Evolutionary conservation across 1,140 invertebrate genomes (phyloP).

Genomic region (Euborellia annulipes): DNA sequence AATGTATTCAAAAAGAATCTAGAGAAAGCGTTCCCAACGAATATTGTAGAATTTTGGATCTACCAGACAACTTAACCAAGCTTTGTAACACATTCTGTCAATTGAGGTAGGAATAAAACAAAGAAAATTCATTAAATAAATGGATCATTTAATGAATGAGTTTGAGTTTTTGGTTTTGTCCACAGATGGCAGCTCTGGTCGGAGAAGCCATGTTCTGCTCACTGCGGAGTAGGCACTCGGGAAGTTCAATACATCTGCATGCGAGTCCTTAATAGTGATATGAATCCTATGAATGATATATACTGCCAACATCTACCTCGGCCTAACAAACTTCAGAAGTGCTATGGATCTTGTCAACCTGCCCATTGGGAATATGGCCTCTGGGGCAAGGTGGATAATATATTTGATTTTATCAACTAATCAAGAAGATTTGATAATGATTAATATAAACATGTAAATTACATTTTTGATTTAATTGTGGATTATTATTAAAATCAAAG

Average conservation of each 20-base stretch:
- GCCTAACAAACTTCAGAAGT: conserved; percentile 36
- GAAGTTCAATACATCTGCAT: conserved; percentile 33
- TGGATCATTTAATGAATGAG: background rate
- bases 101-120: no score
- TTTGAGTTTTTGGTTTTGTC: background rate
- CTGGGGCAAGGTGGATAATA: conserved; percentile 40
- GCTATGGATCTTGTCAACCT: conserved; percentile 44
- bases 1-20: no score
- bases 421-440: no score
- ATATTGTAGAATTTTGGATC: no score
- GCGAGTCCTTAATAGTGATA: conserved; percentile 22
- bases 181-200: conserved; percentile 36
- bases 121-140: background rate
- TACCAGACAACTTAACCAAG: no score
- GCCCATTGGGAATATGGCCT: conserved; percentile 51
- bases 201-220: conserved; percentile 48
- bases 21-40: no score
- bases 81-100: no score
- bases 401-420: no score
- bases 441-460: no score
- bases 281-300: conserved; percentile 27
- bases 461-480: no score
- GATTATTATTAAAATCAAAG: no score
- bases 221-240: conserved; percentile 46
- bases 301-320: conserved; percentile 23